Evolutionary conservation across 1,140 invertebrate genomes (phyloP).

Genomic region (Drosophila lowei): DNA sequence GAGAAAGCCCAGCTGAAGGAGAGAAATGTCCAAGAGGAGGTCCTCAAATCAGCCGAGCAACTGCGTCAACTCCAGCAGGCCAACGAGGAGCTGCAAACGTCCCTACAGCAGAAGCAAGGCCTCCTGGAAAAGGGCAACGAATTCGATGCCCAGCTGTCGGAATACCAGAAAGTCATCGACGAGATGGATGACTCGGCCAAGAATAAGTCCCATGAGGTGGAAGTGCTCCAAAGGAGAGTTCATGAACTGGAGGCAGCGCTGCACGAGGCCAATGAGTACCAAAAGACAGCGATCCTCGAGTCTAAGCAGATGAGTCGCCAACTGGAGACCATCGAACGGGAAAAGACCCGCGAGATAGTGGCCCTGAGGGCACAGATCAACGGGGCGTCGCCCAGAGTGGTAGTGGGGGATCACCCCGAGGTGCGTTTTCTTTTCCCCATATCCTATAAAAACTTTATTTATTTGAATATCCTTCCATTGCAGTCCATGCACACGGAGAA

Average conservation of each 20-base stretch:
- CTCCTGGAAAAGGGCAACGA: slow-evolving; percentile 58
- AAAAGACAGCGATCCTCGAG: slow-evolving; percentile 44
- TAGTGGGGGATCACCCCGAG: slow-evolving; percentile 27
- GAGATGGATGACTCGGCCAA: slow-evolving; percentile 69
- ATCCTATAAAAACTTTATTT: too few species aligned
- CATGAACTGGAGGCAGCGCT: slow-evolving; percentile 52
- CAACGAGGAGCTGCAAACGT: slow-evolving; percentile 17
- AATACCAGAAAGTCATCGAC: slow-evolving; percentile 75
- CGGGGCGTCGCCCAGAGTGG: slow-evolving; percentile 1
- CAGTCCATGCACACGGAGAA: slow-evolving; percentile 55
- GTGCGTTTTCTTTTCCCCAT: slow-evolving; percentile 10
- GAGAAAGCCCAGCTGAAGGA: slow-evolving; percentile 40
- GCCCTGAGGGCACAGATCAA: slow-evolving; percentile 50
- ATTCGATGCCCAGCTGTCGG: slow-evolving; percentile 47
- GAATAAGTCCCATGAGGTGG: slow-evolving; percentile 37
- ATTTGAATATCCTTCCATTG: neutral
- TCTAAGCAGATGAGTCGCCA: slow-evolving; percentile 50
- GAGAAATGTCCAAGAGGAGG: slow-evolving; percentile 8
- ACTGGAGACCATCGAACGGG: slow-evolving; percentile 49
- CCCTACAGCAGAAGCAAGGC: slow-evolving; percentile 30
- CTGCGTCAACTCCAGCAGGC: slow-evolving; percentile 11
- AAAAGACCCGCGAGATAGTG: slow-evolving; percentile 66
- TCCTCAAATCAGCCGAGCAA: slow-evolving; percentile 22
- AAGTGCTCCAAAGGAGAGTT: slow-evolving; percentile 47
- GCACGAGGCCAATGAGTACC: slow-evolving; percentile 34